Evolutionary conservation across 2,113 vertebrate genomes (phyloP).

Genomic region (Psephotus haematonotus): DNA sequence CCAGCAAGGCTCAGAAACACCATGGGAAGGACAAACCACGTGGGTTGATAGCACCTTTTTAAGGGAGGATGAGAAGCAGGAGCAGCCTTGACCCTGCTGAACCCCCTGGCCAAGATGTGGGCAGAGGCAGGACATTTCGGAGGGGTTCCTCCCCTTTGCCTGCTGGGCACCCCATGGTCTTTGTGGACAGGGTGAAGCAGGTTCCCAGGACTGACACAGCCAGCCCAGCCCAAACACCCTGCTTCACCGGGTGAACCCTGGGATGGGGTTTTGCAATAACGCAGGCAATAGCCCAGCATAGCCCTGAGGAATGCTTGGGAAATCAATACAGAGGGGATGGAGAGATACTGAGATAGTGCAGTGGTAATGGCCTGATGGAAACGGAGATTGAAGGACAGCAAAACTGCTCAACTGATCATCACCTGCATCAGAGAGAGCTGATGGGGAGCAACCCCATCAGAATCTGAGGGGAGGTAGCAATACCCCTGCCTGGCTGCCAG

Average conservation of each 20-base stretch:
- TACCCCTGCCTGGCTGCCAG: rapidly evolving
- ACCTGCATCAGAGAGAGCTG: background rate
- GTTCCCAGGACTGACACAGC: background rate
- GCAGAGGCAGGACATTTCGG: background rate
- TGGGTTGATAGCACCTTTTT: background rate
- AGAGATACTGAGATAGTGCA: background rate
- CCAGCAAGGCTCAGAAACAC: background rate
- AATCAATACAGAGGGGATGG: background rate
- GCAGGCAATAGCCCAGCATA: background rate
- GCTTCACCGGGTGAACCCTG: background rate
- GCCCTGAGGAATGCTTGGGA: background rate
- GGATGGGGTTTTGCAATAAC: background rate
- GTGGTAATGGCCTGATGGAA: background rate
- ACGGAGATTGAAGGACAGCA: background rate
- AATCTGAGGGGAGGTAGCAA: background rate
- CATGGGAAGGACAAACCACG: background rate
- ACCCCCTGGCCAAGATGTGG: background rate
- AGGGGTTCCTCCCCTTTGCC: background rate
- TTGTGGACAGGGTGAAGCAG: background rate
- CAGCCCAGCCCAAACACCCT: background rate
- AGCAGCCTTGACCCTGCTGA: background rate
- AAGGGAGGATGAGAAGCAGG: background rate
- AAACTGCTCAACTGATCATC: background rate
- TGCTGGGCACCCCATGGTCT: background rate
- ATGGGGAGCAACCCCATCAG: background rate